Conservation (phyloP, 1,140 invertebrate species). For the Drosophila nigromelanica region DNA sequence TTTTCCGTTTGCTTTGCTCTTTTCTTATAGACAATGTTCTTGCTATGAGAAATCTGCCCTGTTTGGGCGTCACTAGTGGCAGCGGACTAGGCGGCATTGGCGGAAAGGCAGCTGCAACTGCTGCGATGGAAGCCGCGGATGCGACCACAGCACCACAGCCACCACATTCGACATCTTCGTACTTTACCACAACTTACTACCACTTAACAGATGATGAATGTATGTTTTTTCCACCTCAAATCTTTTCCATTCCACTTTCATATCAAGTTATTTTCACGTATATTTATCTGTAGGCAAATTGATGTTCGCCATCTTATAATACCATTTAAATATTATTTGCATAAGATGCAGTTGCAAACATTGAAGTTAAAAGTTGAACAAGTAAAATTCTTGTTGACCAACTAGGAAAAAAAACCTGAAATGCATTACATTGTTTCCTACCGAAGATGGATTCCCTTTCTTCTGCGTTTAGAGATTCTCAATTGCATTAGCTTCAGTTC, state of each 20-base stretch:
- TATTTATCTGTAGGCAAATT: neutral
- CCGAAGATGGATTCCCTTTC: too few relatives aligned
- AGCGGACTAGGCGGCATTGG: slow-evolving; percentile 64
- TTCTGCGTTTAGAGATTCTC: too few relatives aligned
- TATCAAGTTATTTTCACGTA: neutral
- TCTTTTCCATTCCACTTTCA: neutral
- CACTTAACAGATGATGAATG: slow-evolving; percentile 83
- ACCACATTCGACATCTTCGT: slow-evolving; percentile 74
- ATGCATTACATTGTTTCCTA: too few relatives aligned
- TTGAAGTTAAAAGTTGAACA: too few relatives aligned
- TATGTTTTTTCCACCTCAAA: slow-evolving; percentile 50
- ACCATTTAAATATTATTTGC: too few relatives aligned
- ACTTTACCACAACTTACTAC: slow-evolving; percentile 82
- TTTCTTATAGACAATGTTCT: slow-evolving; percentile 82
- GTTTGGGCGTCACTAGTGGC: slow-evolving; percentile 64
- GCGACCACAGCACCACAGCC: slow-evolving; percentile 54
- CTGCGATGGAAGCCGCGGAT: slow-evolving; percentile 66
- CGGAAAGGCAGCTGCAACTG: slow-evolving; percentile 46
- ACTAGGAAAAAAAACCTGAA: too few relatives aligned
- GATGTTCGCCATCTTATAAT: too few relatives aligned
- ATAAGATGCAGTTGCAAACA: too few relatives aligned
- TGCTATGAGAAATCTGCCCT: slow-evolving; percentile 81
- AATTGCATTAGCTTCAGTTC: too few relatives aligned
- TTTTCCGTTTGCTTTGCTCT: slow-evolving; percentile 58
- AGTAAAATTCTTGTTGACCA: too few relatives aligned